Percentiles rank a stretch among this genome's conserved stretches.
Evolutionary conservation across 2,113 vertebrate species (phyloP).

Genomic region (Carettochelys insculpta): DNA sequence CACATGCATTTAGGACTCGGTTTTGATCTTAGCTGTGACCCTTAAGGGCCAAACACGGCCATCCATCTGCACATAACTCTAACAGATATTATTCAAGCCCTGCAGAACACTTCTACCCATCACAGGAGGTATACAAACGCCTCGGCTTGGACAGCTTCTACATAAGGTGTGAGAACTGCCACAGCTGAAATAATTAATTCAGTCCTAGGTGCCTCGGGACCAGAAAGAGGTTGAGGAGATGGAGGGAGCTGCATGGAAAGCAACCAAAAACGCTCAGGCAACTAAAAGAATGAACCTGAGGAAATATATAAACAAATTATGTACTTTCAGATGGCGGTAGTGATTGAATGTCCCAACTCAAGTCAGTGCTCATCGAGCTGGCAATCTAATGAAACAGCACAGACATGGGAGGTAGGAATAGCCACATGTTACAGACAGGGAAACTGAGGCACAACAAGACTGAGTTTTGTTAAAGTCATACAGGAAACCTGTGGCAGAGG

Average conservation of each 20-base stretch:
- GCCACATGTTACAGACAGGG: background rate
- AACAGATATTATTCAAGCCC: background rate
- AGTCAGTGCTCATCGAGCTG: background rate
- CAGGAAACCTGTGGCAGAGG: background rate
- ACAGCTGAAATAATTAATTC: background rate
- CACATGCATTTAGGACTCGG: background rate
- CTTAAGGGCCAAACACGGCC: background rate
- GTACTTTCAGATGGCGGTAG: background rate
- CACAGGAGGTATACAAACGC: background rate
- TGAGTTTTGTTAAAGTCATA: background rate
- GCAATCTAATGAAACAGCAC: background rate
- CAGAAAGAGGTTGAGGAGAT: background rate
- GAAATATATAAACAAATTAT: rapidly evolving
- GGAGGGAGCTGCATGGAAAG: background rate
- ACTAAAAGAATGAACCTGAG: background rate
- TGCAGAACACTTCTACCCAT: background rate
- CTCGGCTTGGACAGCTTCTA: background rate
- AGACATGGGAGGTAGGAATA: background rate
- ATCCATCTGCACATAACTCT: rapidly evolving
- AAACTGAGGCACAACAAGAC: background rate
- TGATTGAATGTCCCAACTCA: background rate
- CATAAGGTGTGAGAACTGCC: no score
- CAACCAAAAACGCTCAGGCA: background rate
- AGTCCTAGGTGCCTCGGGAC: background rate
- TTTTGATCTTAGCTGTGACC: rapidly evolving